Conservation (phyloP, 92 coral and sea anemone species). For the Porites evermanni region DNA sequence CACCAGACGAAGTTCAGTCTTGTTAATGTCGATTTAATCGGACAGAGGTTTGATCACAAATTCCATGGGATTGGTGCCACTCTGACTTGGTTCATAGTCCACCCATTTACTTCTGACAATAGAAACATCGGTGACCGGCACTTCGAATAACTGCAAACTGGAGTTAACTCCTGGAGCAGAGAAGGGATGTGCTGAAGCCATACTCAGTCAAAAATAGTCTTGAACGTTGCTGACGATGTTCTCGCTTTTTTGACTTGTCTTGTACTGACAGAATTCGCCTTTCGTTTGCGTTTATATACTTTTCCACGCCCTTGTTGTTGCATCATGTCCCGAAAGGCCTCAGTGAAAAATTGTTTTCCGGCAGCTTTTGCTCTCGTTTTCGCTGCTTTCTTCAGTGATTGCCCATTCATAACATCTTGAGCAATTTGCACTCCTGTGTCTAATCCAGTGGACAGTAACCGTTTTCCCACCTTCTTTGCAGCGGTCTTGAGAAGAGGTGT, state of each 20-base stretch:
- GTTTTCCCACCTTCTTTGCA: constrained; percentile 13
- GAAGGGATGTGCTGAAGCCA: constrained; percentile 36
- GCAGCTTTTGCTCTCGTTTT: constrained; percentile 9
- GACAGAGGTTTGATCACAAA: constrained; percentile 4
- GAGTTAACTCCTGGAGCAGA: constrained; percentile 35
- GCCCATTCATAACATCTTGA: neutral
- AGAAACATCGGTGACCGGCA: constrained; percentile 44
- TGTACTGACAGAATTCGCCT: neutral
- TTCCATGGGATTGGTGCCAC: constrained; percentile 38
- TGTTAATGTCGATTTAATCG: constrained; percentile 43
- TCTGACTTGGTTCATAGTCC: constrained; percentile 32
- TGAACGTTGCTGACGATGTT: neutral
- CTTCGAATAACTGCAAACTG: constrained; percentile 28
- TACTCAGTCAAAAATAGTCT: constrained; percentile 27
- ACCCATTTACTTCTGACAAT: constrained; percentile 34
- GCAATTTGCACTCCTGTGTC: constrained; percentile 1
- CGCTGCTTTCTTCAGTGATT: neutral
- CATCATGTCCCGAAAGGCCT: neutral
- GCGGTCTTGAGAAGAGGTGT: constrained; percentile 1
- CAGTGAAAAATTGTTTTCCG: constrained; percentile 11
- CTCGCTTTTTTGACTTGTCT: neutral
- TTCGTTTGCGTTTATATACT: constrained; percentile 3
- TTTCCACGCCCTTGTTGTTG: neutral
- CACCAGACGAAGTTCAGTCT: constrained; percentile 27
- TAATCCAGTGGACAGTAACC: constrained; percentile 7